Conservation (phyloP, 1,140 invertebrate species). For the Teleogryllus occipitalis region DNA sequence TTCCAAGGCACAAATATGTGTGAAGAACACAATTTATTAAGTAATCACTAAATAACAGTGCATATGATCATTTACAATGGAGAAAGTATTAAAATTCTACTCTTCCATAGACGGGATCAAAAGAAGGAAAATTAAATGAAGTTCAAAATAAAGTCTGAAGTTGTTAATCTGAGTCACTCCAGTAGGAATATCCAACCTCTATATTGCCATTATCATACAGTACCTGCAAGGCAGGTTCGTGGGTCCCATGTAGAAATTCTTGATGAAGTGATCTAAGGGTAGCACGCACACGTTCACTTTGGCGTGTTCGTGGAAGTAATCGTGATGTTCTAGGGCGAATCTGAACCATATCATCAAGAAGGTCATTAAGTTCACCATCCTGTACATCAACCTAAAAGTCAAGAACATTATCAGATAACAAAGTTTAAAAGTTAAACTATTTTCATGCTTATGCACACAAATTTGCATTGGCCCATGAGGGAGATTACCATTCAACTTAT, state of each 20-base stretch:
- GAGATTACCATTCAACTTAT: too few species aligned
- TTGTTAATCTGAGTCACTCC: not conserved
- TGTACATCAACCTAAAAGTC: conserved; percentile 32
- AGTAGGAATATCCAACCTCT: not conserved
- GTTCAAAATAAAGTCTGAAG: not conserved
- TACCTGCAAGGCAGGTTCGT: not conserved
- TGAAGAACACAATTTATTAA: not conserved
- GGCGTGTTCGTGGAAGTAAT: conserved; percentile 51
- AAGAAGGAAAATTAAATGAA: not conserved
- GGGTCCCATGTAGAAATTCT: not conserved
- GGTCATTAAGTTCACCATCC: conserved; percentile 35
- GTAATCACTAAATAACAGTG: not conserved
- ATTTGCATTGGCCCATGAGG: too few species aligned
- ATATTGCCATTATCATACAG: conserved; percentile 1
- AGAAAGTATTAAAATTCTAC: not conserved
- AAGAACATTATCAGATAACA: not conserved
- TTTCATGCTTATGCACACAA: too few species aligned
- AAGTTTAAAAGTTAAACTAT: too few species aligned
- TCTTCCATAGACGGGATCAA: not conserved
- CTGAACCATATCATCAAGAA: conserved; percentile 36
- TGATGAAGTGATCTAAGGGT: conserved; percentile 8
- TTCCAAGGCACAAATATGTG: not conserved
- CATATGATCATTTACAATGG: not conserved
- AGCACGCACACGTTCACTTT: conserved; percentile 45
- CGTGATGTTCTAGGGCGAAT: conserved; percentile 31